Evolutionary conservation across 2,113 vertebrate species (phyloP).

Genomic region (Neoarius graeffei): DNA sequence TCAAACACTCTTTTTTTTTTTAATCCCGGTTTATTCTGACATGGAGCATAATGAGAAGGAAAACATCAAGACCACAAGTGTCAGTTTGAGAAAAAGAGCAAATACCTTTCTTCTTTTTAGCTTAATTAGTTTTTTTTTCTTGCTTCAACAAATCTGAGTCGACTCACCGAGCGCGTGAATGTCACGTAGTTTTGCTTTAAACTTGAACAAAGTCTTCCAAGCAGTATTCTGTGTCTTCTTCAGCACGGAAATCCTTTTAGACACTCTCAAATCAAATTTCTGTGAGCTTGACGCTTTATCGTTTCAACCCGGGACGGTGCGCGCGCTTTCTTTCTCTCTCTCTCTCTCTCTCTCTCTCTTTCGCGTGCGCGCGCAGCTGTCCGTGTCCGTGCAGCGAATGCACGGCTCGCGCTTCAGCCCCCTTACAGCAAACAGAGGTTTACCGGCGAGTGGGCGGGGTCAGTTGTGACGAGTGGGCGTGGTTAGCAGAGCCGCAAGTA

Average conservation of each 20-base stretch:
- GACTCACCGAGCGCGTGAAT: not conserved
- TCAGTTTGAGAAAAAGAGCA: too few species aligned
- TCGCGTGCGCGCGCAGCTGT: not conserved
- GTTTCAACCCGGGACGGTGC: not conserved
- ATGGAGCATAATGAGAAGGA: not conserved
- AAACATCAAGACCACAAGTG: not conserved
- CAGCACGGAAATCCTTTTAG: not conserved
- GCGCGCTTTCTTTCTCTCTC: too few species aligned
- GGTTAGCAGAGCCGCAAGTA: not conserved
- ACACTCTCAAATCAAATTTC: not conserved
- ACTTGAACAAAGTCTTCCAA: too few species aligned
- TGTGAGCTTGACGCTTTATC: not conserved
- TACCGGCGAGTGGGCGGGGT: not conserved
- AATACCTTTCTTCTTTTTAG: too few species aligned
- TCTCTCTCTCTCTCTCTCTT: too few species aligned
- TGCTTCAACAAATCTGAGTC: not conserved
- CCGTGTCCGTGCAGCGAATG: not conserved
- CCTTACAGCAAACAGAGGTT: not conserved
- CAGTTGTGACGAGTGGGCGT: conserved; percentile 6
- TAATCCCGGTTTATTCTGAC: not conserved
- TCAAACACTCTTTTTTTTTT: too few species aligned
- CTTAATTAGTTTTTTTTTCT: not conserved
- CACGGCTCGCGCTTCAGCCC: conserved; percentile 2
- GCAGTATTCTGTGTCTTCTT: not conserved
- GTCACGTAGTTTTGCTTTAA: not conserved